These are phyloP conservation scores for Lordiphosa mommai DNA, from an alignment of 1,140 invertebrate species.

Conservation along the genomic window DNA sequence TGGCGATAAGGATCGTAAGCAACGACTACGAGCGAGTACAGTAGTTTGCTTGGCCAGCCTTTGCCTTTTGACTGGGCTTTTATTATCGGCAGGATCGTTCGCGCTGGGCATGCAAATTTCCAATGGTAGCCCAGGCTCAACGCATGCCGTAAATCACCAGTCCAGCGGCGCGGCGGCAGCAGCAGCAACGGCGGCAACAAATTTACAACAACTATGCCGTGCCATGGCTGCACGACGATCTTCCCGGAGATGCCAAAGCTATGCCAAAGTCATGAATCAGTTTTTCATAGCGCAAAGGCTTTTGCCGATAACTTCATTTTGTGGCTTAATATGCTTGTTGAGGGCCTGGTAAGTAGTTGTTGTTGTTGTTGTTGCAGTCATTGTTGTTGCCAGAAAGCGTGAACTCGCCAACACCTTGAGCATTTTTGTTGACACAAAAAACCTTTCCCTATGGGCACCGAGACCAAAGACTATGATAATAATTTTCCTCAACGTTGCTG, in stretches of 20 bases:
- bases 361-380: conserved; percentile 26
- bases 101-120: conserved; percentile 74
- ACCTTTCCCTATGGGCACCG: conserved; percentile 45
- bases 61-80: conserved; percentile 41
- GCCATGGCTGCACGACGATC: conserved; percentile 65
- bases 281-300: conserved; percentile 65
- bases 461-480: conserved; percentile 57
- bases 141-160: conserved; percentile 77
- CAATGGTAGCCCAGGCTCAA: conserved; percentile 55
- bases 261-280: conserved; percentile 63
- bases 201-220: conserved; percentile 77
- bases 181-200: conserved; percentile 63
- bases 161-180: conserved; percentile 30
- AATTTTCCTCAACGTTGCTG: conserved; percentile 52
- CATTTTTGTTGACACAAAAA: conserved; percentile 70
- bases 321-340: conserved; percentile 75
- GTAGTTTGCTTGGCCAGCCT: conserved; percentile 29
- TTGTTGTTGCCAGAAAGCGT: conserved; percentile 56
- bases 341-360: conserved; percentile 66
- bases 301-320: conserved; percentile 74
- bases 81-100: conserved; percentile 75
- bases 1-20: conserved; percentile 69
- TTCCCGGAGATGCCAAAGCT: conserved; percentile 16
- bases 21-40: conserved; percentile 33
- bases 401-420: conserved; percentile 73